These are phyloP conservation scores for Arion vulgaris DNA, from an alignment of 1,140 invertebrate species.

Conservation along the genomic window DNA sequence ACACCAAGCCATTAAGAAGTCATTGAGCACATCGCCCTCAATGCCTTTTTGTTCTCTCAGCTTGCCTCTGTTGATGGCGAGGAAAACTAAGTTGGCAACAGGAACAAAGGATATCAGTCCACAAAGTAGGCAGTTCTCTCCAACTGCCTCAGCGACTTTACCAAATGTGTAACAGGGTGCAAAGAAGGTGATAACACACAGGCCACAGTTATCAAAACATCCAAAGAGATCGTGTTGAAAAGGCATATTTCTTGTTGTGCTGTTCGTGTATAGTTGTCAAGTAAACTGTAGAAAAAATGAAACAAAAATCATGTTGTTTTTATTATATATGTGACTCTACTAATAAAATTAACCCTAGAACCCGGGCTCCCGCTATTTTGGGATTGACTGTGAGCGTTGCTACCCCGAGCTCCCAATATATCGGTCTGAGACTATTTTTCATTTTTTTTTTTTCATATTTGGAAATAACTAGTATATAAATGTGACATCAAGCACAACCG, in stretches of 20 bases:
- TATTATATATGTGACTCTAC: too few relatives aligned
- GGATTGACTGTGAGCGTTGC: too few relatives aligned
- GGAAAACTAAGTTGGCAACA: conserved; percentile 39
- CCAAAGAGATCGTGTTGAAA: conserved; percentile 53
- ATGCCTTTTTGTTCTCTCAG: conserved; percentile 52
- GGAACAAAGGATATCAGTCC: conserved; percentile 48
- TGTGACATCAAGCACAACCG: too few relatives aligned
- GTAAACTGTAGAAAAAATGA: too few relatives aligned
- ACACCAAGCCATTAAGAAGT: conserved; percentile 45
- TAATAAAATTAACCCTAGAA: too few relatives aligned
- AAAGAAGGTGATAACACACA: conserved; percentile 58
- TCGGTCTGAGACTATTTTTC: too few relatives aligned
- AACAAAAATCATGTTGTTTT: too few relatives aligned
- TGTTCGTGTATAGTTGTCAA: too few relatives aligned
- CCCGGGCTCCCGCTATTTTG: too few relatives aligned
- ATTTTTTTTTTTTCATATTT: too few relatives aligned
- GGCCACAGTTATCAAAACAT: conserved; percentile 59
- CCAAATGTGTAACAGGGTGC: conserved; percentile 61
- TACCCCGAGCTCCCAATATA: too few relatives aligned
- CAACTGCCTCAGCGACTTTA: conserved; percentile 57
- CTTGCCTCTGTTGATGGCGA: conserved; percentile 46
- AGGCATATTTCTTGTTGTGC: not conserved
- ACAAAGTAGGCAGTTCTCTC: conserved; percentile 49
- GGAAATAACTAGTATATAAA: too few relatives aligned
- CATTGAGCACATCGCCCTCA: conserved; percentile 40